These are phyloP conservation scores for Rhopalosiphum nymphaeae DNA, from an alignment of 2,888 invertebrate genomes.

Conservation along the genomic window DNA sequence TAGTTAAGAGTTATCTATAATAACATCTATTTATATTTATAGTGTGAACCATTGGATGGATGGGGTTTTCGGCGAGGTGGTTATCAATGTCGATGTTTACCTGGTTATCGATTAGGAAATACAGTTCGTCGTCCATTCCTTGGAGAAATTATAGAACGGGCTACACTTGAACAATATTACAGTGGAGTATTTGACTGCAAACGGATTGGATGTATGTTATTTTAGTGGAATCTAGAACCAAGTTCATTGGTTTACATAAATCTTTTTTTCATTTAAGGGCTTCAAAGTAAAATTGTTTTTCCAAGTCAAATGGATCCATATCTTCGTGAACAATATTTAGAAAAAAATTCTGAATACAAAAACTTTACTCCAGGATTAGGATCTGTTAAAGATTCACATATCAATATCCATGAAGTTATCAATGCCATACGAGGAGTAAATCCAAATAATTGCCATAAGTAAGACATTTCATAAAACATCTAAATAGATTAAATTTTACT, in stretches of 20 bases:
- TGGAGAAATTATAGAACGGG: slow-evolving; percentile 93
- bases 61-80: slow-evolving; percentile 97
- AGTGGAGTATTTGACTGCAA: slow-evolving; percentile 88
- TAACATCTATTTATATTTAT: slow-evolving; percentile 52
- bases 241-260: neutral
- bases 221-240: slow-evolving; percentile 3
- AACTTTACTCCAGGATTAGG: slow-evolving; percentile 75
- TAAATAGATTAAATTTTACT: slow-evolving; percentile 1
- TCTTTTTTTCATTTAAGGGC: slow-evolving; percentile 74
- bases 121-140: slow-evolving; percentile 90
- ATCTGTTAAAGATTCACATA: slow-evolving; percentile 76
- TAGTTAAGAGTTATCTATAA: neutral
- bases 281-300: slow-evolving; percentile 86
- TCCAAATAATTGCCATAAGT: slow-evolving; percentile 75
- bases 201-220: slow-evolving; percentile 89
- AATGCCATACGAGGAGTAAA: slow-evolving; percentile 83
- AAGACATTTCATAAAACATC: slow-evolving; percentile 68
- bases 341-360: slow-evolving; percentile 81
- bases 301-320: slow-evolving; percentile 83
- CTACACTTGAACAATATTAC: slow-evolving; percentile 92
- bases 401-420: slow-evolving; percentile 83
- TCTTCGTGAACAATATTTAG: slow-evolving; percentile 81
- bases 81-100: slow-evolving; percentile 93
- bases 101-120: slow-evolving; percentile 88
- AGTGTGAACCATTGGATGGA: slow-evolving; percentile 96